Conservation (phyloP, 2,797 vertebrate species). For the Phoebastria nigripes region DNA sequence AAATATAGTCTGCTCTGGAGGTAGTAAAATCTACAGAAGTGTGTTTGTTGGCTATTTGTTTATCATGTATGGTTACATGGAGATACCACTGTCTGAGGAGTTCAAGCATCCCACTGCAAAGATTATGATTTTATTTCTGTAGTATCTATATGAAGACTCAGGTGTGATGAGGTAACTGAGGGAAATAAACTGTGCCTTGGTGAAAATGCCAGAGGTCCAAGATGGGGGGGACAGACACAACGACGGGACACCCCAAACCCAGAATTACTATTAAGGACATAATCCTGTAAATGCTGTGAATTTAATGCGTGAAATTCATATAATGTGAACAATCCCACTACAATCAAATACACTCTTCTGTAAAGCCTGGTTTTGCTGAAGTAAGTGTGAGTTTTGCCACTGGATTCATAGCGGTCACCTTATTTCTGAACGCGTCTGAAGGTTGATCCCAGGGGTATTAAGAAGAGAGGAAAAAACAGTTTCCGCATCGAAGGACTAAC, state of each 20-base stretch:
- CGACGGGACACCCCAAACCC: accelerated
- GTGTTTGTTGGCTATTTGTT: not conserved
- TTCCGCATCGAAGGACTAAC: not conserved
- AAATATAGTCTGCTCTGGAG: not conserved
- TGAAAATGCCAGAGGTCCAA: not conserved
- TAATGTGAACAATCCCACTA: not conserved
- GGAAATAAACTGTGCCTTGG: not conserved
- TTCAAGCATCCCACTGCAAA: not conserved
- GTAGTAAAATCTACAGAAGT: not conserved
- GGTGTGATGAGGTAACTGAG: not conserved
- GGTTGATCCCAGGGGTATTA: not conserved
- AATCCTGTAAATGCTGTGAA: not conserved
- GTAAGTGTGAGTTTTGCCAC: not conserved
- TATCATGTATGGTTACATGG: not conserved
- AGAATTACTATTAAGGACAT: not conserved
- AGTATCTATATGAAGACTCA: not conserved
- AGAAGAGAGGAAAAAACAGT: not conserved
- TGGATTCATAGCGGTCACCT: not conserved
- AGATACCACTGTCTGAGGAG: not conserved
- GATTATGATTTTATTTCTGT: not conserved
- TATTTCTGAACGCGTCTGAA: not conserved
- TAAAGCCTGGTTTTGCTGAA: not conserved
- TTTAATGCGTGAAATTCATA: not conserved
- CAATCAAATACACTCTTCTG: not conserved
- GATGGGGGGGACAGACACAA: not conserved